phyloP scores from a whole-genome alignment of 1,140 invertebrate genomes.

The Ericerus pela region DNA sequence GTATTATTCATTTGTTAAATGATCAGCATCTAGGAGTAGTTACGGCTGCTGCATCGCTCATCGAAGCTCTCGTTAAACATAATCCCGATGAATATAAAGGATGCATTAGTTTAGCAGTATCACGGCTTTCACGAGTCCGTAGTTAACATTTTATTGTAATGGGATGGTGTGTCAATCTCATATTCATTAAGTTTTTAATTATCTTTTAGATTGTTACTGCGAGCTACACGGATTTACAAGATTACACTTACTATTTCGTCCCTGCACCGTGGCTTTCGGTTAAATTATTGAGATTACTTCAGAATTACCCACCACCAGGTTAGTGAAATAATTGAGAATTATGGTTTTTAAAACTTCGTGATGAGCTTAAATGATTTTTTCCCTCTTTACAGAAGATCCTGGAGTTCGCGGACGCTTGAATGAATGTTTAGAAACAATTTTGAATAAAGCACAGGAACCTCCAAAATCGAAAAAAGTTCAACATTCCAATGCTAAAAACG shows the following conservation, averaged over 20 bases:
- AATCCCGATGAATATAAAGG: constrained; percentile 98
- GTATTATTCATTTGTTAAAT: constrained; percentile 96
- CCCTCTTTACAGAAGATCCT: constrained; percentile 57
- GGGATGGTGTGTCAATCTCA: background rate
- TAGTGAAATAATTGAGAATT: constrained; percentile 28
- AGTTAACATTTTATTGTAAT: background rate
- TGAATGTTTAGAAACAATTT: constrained; percentile 98
- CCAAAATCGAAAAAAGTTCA: constrained; percentile 99
- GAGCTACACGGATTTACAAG: constrained; percentile 95
- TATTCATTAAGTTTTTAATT: constrained; percentile 4
- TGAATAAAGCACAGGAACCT: constrained; percentile 98
- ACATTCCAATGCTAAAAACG: constrained; percentile 99
- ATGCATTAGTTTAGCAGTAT: constrained; percentile 84
- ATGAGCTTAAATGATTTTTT: background rate
- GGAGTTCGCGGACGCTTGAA: constrained; percentile 86
- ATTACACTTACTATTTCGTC: constrained; percentile 99
- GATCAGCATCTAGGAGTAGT: constrained; percentile 99
- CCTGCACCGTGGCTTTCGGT: constrained; percentile 99
- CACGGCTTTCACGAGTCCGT: constrained; percentile 77
- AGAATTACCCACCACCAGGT: constrained; percentile 96
- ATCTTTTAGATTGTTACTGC: constrained; percentile 78
- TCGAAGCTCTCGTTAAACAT: constrained; percentile 95
- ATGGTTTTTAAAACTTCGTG: too few species aligned
- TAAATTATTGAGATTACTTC: constrained; percentile 86
- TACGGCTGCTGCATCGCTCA: constrained; percentile 92